phyloP scores from a whole-genome alignment of 2,888 invertebrate genomes.

The Carterocephalus palaemon region DNA sequence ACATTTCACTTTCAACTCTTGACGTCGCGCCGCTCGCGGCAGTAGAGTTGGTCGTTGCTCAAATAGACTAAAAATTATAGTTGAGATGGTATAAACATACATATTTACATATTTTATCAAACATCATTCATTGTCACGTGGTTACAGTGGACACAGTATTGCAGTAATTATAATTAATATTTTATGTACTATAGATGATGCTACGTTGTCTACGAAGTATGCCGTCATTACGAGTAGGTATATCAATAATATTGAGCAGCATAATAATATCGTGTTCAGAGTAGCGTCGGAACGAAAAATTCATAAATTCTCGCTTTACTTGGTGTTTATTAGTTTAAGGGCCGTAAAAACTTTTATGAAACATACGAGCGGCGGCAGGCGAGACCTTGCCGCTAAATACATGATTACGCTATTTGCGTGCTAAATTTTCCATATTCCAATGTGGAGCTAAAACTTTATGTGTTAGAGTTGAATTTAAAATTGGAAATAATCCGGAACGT shows the following conservation, averaged over 20 bases:
- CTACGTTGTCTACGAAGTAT: too few relatives aligned
- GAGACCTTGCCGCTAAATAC: constrained; percentile 15
- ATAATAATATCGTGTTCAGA: too few relatives aligned
- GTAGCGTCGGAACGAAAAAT: too few relatives aligned
- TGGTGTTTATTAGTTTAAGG: constrained; percentile 24
- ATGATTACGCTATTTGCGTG: background rate
- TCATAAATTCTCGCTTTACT: constrained; percentile 22
- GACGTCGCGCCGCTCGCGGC: constrained; percentile 43
- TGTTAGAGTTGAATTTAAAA: background rate
- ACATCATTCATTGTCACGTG: too few relatives aligned
- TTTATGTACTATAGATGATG: too few relatives aligned
- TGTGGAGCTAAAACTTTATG: background rate
- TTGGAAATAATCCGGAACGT: background rate
- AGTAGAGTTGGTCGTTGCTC: constrained; percentile 35
- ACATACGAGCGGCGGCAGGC: constrained; percentile 2
- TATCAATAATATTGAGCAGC: too few relatives aligned
- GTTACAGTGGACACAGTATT: too few relatives aligned
- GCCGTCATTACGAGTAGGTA: too few relatives aligned
- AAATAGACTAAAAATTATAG: constrained; percentile 1
- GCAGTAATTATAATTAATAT: too few relatives aligned
- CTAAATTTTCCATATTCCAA: background rate
- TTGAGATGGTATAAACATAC: too few relatives aligned
- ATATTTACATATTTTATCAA: too few relatives aligned
- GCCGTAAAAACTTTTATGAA: constrained; percentile 22
- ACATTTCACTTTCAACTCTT: constrained; percentile 70